Evolutionary conservation across 2,113 vertebrate genomes (phyloP), one percentile per base, ranked within the genome.

Genomic region (Embiotoca jacksoni): DNA sequence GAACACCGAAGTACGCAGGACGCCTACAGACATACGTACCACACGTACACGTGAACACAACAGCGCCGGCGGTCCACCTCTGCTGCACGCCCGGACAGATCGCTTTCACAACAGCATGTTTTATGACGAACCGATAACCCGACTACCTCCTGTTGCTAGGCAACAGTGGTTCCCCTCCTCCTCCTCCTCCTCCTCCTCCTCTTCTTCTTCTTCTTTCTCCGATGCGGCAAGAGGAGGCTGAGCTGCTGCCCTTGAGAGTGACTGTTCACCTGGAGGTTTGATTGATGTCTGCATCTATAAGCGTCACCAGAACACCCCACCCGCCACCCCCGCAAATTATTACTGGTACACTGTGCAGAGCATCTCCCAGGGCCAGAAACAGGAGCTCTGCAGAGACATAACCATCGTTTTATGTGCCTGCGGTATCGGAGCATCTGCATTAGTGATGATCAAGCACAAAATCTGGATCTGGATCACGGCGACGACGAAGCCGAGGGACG

Each of bases 101-200:
- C 23, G 23, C 84, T 82, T 68, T 84, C 54, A 72, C 83, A 63
- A 81, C 78, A 23, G 23, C 23, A 7, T 78, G 72, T 80, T 92
- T 90, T 83, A 88, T 79, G 89, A 81, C 75, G 36, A 60, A 59
- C 72, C 64, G 83, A 81, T 83, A 85, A 84, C 82, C 30, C 2
- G 41, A 80, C 82, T 86, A 68, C 76, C 72, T 80, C 83, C 76
- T 85, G 93, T 95, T 92, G 89, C 94, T 91, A 92, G 72, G 94
- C 89, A 93, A 95, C 93, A 60, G 71, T 71, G 57, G 14, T 73
- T 56, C 54, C 69, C 62, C 72, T 60, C 73, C 68, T 62, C 73
- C 58, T 55, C 60, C 56, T 50, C 39, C 39, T 41, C 39, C 39
- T 41, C 39, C 39, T 41, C 39, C 39, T 41, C 41, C 41, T 44